Conservation (phyloP, 2,797 vertebrate genomes). For the Pangasius sanitwongsei region DNA sequence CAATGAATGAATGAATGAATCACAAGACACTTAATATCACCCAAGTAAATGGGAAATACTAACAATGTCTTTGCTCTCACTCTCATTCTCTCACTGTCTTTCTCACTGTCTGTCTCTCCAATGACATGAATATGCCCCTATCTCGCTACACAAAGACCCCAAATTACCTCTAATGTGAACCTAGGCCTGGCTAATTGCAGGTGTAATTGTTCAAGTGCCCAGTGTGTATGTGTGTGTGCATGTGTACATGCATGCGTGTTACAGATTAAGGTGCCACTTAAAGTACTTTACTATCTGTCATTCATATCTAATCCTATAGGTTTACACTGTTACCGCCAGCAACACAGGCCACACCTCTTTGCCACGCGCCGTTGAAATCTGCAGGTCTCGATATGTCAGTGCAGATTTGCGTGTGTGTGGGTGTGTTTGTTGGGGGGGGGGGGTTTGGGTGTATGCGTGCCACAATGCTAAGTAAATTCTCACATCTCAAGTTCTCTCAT, state of each 20-base stretch:
- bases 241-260: conserved; percentile 46
- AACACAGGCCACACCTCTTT: conserved; percentile 49
- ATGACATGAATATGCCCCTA: conserved; percentile 52
- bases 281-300: conserved; percentile 44
- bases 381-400: conserved; percentile 42
- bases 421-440: conserved; percentile 40
- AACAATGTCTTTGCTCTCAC: not conserved
- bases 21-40: conserved; percentile 37
- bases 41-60: conserved; percentile 10
- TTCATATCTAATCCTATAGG: conserved; percentile 57
- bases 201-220: conserved; percentile 67
- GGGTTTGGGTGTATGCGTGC: conserved; percentile 16
- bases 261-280: conserved; percentile 53
- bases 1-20: conserved; percentile 37
- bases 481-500: conserved; percentile 46
- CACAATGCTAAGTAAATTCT: conserved; percentile 61
- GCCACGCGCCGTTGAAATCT: conserved; percentile 48
- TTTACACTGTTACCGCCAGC: conserved; percentile 51
- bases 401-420: conserved; percentile 40
- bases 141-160: conserved; percentile 53
- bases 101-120: conserved; percentile 1
- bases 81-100: not conserved
- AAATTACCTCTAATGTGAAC: conserved; percentile 52
- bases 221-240: conserved; percentile 33
- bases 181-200: conserved; percentile 67